These are phyloP conservation scores for Idaea aversata DNA, from an alignment of 2,888 invertebrate species.

Conservation along the genomic window DNA sequence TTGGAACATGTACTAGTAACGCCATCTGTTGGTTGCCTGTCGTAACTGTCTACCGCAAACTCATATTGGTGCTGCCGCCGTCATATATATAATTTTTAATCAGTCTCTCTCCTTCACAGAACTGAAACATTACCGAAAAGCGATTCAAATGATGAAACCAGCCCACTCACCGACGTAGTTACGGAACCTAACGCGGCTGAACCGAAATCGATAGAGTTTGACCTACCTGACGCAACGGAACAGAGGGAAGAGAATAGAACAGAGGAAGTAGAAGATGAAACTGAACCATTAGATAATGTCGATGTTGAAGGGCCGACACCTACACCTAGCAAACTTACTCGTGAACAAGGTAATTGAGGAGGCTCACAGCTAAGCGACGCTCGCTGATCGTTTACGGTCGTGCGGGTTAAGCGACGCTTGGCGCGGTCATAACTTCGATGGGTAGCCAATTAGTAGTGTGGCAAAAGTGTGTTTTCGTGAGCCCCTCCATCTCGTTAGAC, in stretches of 20 bases:
- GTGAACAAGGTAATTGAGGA: constrained; percentile 41
- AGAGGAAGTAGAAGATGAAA: constrained; percentile 23
- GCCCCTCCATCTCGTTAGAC: too few relatives aligned
- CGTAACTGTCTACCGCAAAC: too few relatives aligned
- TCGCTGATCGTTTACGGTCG: too few relatives aligned
- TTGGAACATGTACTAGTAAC: too few relatives aligned
- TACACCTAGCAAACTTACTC: constrained; percentile 33
- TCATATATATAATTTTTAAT: too few relatives aligned
- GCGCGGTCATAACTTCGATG: too few relatives aligned
- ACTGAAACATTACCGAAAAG: constrained; percentile 56
- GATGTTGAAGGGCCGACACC: constrained; percentile 28
- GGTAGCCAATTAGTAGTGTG: too few relatives aligned
- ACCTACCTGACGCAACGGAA: neutral
- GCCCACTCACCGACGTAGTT: constrained; percentile 8
- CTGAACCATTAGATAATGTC: constrained; percentile 18
- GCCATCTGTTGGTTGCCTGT: too few relatives aligned
- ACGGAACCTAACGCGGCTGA: constrained; percentile 8
- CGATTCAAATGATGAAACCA: constrained; percentile 37
- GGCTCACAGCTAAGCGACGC: too few relatives aligned
- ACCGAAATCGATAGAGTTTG: neutral
- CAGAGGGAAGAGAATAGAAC: neutral
- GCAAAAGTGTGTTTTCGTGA: too few relatives aligned
- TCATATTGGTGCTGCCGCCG: too few relatives aligned
- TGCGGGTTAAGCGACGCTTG: too few relatives aligned
- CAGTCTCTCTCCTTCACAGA: constrained; percentile 29